Evolutionary conservation across 1,140 invertebrate genomes (phyloP).

Genomic region (Drosophila gunungcola): DNA sequence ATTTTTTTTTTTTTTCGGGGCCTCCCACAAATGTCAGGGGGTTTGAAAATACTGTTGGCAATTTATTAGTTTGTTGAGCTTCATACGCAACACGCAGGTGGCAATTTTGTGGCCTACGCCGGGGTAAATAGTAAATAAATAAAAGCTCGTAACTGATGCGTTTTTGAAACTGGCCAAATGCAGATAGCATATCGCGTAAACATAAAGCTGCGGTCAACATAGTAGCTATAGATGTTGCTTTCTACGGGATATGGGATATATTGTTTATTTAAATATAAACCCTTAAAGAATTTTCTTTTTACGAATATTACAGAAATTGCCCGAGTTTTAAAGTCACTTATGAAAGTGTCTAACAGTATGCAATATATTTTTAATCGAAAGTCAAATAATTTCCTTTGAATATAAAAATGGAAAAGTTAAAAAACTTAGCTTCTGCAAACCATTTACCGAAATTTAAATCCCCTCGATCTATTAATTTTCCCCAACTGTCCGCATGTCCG

Average conservation of each 20-base stretch:
- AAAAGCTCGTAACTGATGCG: conserved; percentile 62
- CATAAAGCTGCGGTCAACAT: conserved; percentile 13
- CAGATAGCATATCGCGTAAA: background rate
- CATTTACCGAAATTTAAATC: background rate
- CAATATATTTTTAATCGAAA: too few relatives aligned
- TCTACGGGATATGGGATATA: too few relatives aligned
- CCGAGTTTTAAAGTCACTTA: too few relatives aligned
- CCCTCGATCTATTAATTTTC: background rate
- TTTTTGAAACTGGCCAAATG: conserved; percentile 33
- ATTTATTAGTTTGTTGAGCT: conserved; percentile 72
- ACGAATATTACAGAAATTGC: too few relatives aligned
- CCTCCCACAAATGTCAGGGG: conserved; percentile 12
- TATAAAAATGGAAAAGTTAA: too few relatives aligned
- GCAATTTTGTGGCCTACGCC: conserved; percentile 72
- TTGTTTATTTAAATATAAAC: too few relatives aligned
- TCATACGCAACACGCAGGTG: conserved; percentile 61
- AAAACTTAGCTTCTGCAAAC: too few relatives aligned
- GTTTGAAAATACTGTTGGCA: conserved; percentile 31
- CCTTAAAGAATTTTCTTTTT: too few relatives aligned
- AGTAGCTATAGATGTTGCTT: conserved; percentile 10
- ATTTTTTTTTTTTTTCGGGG: background rate
- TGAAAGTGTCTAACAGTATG: too few relatives aligned
- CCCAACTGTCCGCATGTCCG: background rate
- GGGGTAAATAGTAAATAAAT: conserved; percentile 74
- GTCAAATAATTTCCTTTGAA: too few relatives aligned